These are phyloP conservation scores for Caenorhabditis sp. DNA, from an alignment of 2,888 invertebrate genomes.

Conservation along the genomic window DNA sequence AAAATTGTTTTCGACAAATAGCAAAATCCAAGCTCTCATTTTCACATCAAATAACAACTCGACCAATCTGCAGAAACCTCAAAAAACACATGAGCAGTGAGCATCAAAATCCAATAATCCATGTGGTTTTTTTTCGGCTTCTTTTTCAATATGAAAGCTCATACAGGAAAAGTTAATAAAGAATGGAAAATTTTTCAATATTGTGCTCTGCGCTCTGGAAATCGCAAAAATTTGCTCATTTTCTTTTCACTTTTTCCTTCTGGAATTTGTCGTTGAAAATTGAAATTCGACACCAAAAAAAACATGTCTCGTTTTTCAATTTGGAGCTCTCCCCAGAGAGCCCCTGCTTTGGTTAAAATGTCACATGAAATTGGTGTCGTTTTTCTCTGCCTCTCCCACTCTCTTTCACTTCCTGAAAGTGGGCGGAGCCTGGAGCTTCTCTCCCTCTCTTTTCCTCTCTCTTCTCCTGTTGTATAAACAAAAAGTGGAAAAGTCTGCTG, in stretches of 20 bases:
- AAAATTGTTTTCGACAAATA: not conserved
- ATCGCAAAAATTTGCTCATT: too few species aligned
- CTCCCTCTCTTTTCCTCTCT: not conserved
- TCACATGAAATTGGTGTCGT: conserved; percentile 7
- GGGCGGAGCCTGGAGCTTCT: conserved; percentile 50
- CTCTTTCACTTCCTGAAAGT: conserved; percentile 6
- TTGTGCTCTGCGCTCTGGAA: too few species aligned
- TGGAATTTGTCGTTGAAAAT: not conserved
- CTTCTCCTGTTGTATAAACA: conserved; percentile 37
- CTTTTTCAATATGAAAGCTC: not conserved
- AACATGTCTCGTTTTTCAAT: too few species aligned
- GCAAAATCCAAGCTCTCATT: not conserved
- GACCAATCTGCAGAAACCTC: not conserved
- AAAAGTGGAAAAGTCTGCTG: conserved; percentile 13
- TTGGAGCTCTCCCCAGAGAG: too few species aligned
- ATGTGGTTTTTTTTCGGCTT: too few species aligned
- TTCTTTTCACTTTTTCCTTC: not conserved
- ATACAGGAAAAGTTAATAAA: too few species aligned
- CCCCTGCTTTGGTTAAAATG: not conserved
- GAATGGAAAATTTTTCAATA: too few species aligned
- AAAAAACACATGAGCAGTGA: conserved; percentile 2
- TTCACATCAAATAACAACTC: not conserved
- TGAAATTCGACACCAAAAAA: not conserved
- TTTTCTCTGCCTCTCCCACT: conserved; percentile 6
- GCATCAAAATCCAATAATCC: too few species aligned